Percentiles rank a stretch among this genome's conserved stretches.
Conservation (phyloP, 2,888 invertebrate genomes). For the Cryptus armator region DNA sequence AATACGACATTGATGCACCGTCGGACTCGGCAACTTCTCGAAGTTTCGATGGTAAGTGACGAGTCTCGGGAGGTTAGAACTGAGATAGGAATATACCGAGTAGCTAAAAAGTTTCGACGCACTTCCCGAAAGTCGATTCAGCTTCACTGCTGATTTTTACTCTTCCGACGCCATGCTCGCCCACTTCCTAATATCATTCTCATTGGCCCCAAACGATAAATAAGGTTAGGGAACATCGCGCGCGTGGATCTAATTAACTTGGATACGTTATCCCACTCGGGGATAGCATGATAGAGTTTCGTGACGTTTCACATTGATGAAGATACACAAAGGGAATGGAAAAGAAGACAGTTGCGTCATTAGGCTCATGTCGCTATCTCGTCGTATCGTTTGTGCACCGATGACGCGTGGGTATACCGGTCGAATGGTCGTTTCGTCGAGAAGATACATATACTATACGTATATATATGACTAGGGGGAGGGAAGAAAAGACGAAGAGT, state of each 20-base stretch:
- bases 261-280: conserved; percentile 43
- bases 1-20: conserved; percentile 17
- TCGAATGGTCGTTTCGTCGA: conserved; percentile 54
- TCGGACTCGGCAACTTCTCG: not conserved
- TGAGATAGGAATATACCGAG: not conserved
- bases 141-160: not conserved
- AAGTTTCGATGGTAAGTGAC: conserved; percentile 43
- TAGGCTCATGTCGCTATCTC: conserved; percentile 62
- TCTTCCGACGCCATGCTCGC: not conserved
- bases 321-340: conserved; percentile 40
- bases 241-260: conserved; percentile 49
- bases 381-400: conserved; percentile 56
- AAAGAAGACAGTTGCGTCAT: conserved; percentile 56
- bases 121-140: conserved; percentile 15
- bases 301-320: conserved; percentile 57
- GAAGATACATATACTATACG: not conserved
- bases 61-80: conserved; percentile 22
- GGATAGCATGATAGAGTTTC: conserved; percentile 23
- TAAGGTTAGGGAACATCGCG: not conserved
- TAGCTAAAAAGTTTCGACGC: conserved; percentile 12
- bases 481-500: conserved; percentile 51
- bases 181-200: conserved; percentile 1
- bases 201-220: conserved; percentile 3
- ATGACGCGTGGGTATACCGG: conserved; percentile 64
- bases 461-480: conserved; percentile 52